Evolutionary conservation across 2,113 vertebrate genomes (phyloP), one percentile per base, ranked within the genome.

Genomic region (Numenius arquata): DNA sequence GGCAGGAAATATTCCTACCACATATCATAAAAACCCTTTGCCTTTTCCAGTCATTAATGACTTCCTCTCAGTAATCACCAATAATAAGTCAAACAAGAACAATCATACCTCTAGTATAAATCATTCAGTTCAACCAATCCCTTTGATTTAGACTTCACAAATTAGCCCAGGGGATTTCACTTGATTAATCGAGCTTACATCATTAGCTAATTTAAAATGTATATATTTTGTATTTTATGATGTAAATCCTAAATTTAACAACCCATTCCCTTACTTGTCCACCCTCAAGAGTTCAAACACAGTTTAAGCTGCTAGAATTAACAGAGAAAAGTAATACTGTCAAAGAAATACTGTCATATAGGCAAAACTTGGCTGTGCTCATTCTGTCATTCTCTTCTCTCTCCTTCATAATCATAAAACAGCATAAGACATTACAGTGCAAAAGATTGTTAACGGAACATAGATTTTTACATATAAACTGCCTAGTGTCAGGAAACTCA

Each of bases 361-460:
- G 22, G 29, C 41, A 12, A 85, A 85, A 93, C 32, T 59, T 79
- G 30, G 6, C 53, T 88, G 81, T 91, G 43, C 74, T 88, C 58
- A 85, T 89, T 95, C 71, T 90, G 91, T 91, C 74, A 93, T 76
- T 88, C n/a, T 81, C 56, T 83, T 83, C 38, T 58, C 11, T 68
- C 34, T 71, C 65, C 72, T 80, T 41, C 15, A 38, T 65, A 77
- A 48, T 15, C 45, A 53, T 89, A 89, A 85, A 94, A 68, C 40
- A 79, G 19, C 53, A n/a, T 73, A 96, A 94, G 58, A 62, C 62
- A 82, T 75, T 82, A 48, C 7, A 45, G 30, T 75, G 61, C 3
- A 61, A 93, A 87, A 92, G 11, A 76, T 13, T 81, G 65, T 63
- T 95, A 85, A 95, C 0, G 0, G 38, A 94, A 82, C 53, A 81